Base-by-base conservation (phyloP, 2,113 vertebrate genomes). In the Etheostoma spectabile region DNA sequence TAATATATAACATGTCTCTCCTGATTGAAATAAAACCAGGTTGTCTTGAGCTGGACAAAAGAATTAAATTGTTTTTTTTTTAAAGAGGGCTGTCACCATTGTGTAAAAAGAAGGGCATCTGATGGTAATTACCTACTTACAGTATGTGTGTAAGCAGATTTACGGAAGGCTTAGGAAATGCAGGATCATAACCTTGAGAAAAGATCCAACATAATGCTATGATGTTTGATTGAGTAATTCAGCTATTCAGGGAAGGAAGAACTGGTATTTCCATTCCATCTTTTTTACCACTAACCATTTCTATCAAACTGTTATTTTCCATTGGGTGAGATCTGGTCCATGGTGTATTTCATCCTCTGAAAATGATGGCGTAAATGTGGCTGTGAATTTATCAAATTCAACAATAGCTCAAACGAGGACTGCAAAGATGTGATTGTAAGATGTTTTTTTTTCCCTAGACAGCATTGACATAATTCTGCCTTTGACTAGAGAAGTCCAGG, bases 341-440 rank as follows among this genome's bases (percentile, higher is more conserved):
- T 71, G 62, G 67, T 76, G 79, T 85, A 52, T 80, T 30, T 65
- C 52, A 21, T 45, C n/a, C 42, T 13, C 49, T 35, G 52, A 24
- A 73, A 88, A 92, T 86, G 16, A 62, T 51, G n/a, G 10, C 0
- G 2, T 42, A 10, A 42, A 42, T 42, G 38, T 2, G 61, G 67
- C 73, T 33, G 35, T 4, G 3, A 7, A 48, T 64, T 80, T 55
- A 52, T 80, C 63, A 74, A 27, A 49, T 27, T 53, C 57, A 27
- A 77, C 59, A 46, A 61, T 6, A 27, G 55, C 63, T 83, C 33
- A 45, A 13, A 45, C 49, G 19, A 80, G 18, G 67, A 82, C 59
- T 19, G 51, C 35, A 16, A 55, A 65, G 24, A 33, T 49, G 55
- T 53, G 69, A 80, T 73, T 59, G 45, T 30, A 18, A 42, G 63